A percentile compares a stretch with the other conserved stretches of the same genome.
phyloP scores from a whole-genome alignment of 2,888 invertebrate genomes.

The Agrotis segetum region DNA sequence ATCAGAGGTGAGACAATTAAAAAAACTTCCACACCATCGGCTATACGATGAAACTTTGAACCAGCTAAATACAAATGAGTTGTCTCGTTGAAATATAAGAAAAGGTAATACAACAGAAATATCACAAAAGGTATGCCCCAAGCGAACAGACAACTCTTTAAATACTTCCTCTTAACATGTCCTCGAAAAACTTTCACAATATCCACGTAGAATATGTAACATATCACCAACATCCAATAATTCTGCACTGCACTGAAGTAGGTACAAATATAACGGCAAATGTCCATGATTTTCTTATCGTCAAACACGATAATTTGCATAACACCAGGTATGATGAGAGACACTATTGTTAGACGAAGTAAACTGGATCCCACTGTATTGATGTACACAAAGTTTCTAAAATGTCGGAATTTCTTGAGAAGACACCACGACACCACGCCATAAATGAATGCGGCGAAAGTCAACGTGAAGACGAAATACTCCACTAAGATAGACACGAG shows the following conservation, averaged over 20 bases:
- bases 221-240: conserved; percentile 54
- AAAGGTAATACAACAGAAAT: conserved; percentile 41
- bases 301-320: conserved; percentile 45
- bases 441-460: conserved; percentile 40
- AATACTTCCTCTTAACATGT: conserved; percentile 40
- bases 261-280: conserved; percentile 50
- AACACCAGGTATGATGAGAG: conserved; percentile 35
- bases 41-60: conserved; percentile 13
- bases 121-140: conserved; percentile 49
- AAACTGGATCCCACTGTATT: conserved; percentile 39
- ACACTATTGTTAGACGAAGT: conserved; percentile 39
- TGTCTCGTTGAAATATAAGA: conserved; percentile 28
- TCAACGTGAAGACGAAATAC: conserved; percentile 37
- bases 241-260: conserved; percentile 49
- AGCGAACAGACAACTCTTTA: conserved; percentile 49
- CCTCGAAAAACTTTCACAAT: conserved; percentile 52
- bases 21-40: conserved; percentile 42
- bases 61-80: neutral
- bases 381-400: conserved; percentile 47
- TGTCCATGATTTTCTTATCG: conserved; percentile 39
- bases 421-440: conserved; percentile 42
- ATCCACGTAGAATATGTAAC: conserved; percentile 53
- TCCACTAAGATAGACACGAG: conserved; percentile 43
- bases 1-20: conserved; percentile 46
- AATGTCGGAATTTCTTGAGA: conserved; percentile 46